A percentile compares a stretch with the other conserved stretches of the same genome.
phyloP scores from a whole-genome alignment of 1,140 invertebrate genomes.

The Megalopta genalis region DNA sequence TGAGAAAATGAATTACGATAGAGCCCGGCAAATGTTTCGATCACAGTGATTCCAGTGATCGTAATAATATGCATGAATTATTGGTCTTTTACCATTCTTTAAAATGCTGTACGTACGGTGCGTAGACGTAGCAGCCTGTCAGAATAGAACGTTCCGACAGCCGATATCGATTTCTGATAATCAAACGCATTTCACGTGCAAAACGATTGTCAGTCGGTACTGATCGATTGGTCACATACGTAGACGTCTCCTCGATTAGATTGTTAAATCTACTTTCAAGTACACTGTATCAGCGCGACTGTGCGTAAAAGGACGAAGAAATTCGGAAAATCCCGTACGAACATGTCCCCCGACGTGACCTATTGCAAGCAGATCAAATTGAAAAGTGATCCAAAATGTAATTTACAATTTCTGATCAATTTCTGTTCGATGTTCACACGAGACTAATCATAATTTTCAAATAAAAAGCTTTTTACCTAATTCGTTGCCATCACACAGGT shows the following conservation, averaged over 20 bases:
- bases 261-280: background rate
- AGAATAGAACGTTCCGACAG: background rate
- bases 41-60: background rate
- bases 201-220: constrained; percentile 3
- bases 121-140: background rate
- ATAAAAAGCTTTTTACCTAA: no score
- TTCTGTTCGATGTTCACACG: no score
- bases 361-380: no score
- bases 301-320: no score
- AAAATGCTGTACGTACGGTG: background rate
- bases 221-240: constrained; percentile 5
- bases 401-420: no score
- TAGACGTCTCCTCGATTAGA: background rate
- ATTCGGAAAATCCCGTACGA: no score
- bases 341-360: no score
- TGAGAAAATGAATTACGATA: background rate
- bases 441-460: no score
- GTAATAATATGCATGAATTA: background rate
- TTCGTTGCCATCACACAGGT: no score
- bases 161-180: constrained; percentile 2
- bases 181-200: background rate
- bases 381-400: no score
- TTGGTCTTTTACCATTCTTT: background rate
- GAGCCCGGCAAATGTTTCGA: background rate
- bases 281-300: background rate